These are phyloP conservation scores for Cerastis leucographa DNA, from an alignment of 2,888 invertebrate species.

Conservation along the genomic window DNA sequence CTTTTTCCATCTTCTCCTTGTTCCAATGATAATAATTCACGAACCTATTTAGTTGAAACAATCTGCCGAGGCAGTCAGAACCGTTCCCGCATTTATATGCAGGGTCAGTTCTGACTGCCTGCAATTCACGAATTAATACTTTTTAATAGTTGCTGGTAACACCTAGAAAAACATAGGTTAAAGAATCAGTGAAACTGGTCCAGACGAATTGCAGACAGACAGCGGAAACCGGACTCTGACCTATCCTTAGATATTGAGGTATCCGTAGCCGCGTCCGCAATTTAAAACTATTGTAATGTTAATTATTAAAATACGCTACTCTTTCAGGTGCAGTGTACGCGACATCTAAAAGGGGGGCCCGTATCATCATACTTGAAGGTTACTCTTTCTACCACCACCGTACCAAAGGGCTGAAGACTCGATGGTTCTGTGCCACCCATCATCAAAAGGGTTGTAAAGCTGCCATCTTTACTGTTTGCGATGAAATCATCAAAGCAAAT, in stretches of 20 bases:
- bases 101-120: too few relatives aligned
- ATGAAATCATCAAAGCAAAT: slow-evolving; percentile 46
- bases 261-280: neutral
- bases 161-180: neutral
- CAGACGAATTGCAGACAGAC: neutral
- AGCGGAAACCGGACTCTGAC: neutral
- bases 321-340: slow-evolving; percentile 44
- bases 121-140: neutral
- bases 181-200: neutral
- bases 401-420: slow-evolving; percentile 15
- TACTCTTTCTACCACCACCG: slow-evolving; percentile 56
- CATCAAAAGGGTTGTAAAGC: slow-evolving; percentile 46
- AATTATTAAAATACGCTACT: too few relatives aligned
- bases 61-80: neutral
- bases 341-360: slow-evolving; percentile 37
- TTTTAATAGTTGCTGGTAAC: neutral
- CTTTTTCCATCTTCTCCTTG: neutral
- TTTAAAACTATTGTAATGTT: neutral
- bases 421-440: slow-evolving; percentile 56
- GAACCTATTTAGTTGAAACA: neutral
- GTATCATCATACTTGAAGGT: slow-evolving; percentile 31
- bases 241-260: neutral
- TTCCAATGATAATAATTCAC: neutral
- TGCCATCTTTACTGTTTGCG: slow-evolving; percentile 39
- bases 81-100: neutral